Percentiles rank a stretch among this genome's conserved stretches.
Conservation (phyloP, 2,113 vertebrate species). For the Peromyscus leucopus region DNA sequence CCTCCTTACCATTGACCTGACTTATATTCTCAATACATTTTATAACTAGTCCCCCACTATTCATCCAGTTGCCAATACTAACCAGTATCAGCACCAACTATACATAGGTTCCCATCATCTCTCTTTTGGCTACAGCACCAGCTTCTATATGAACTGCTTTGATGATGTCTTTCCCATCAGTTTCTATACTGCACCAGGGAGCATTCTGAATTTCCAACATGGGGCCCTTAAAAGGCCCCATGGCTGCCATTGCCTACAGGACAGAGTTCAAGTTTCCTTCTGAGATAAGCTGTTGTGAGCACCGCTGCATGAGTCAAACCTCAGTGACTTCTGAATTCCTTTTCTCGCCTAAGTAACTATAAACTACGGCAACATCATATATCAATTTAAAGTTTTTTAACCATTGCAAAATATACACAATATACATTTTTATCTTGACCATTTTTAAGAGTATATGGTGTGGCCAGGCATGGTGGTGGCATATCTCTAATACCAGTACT, state of each 20-base stretch:
- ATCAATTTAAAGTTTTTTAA: not conserved
- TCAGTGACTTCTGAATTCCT: not conserved
- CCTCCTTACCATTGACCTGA: not conserved
- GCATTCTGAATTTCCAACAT: not conserved
- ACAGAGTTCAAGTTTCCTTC: not conserved
- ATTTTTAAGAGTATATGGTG: not conserved
- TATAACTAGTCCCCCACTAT: not conserved
- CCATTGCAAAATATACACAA: not conserved
- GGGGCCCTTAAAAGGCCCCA: not conserved
- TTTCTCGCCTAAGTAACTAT: not conserved
- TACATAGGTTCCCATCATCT: not conserved
- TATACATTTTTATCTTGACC: not conserved
- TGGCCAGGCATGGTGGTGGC: not conserved
- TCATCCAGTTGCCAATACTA: not conserved
- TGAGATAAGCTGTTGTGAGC: not conserved
- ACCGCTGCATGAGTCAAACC: not conserved
- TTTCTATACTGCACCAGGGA: not conserved
- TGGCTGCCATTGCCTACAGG: not conserved
- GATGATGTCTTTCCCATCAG: not conserved
- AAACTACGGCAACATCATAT: not conserved
- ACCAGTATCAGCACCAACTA: not conserved
- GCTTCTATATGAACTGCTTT: not conserved
- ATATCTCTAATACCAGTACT: not conserved
- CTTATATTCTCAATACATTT: not conserved
- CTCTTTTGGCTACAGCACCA: not conserved